These are phyloP conservation scores for Agapostemon virescens DNA, from an alignment of 2,888 invertebrate species.

Conservation along the genomic window DNA sequence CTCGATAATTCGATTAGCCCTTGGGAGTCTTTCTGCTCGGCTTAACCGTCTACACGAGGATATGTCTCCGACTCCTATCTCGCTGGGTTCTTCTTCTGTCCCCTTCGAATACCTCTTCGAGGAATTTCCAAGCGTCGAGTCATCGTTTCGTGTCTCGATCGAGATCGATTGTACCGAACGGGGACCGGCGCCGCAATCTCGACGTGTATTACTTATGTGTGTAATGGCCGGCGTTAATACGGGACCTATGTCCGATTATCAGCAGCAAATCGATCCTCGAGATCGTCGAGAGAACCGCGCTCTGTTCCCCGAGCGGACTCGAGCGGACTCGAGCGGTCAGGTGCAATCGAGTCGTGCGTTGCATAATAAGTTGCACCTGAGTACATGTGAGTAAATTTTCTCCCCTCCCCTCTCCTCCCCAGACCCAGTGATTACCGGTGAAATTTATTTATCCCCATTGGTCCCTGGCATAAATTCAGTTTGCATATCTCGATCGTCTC, in stretches of 20 bases:
- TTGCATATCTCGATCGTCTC: conserved; percentile 28
- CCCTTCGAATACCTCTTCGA: neutral
- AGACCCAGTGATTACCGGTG: neutral
- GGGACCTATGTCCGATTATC: conserved; percentile 23
- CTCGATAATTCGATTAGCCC: conserved; percentile 66
- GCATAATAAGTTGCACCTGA: conserved; percentile 49
- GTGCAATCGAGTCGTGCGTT: conserved; percentile 32
- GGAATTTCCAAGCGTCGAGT: conserved; percentile 13
- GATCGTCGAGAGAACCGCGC: neutral
- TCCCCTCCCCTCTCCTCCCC: neutral
- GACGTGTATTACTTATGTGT: neutral
- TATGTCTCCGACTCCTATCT: neutral
- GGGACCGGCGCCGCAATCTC: neutral
- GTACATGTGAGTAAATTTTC: conserved; percentile 9
- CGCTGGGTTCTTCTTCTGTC: neutral
- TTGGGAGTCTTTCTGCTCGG: conserved; percentile 46
- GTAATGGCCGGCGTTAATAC: conserved; percentile 21
- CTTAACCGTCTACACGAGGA: conserved; percentile 27
- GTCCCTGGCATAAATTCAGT: conserved; percentile 42
- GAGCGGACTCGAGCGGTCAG: conserved; percentile 10
- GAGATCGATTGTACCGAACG: conserved; percentile 1
- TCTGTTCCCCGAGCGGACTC: too few relatives aligned
- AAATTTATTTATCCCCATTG: conserved; percentile 39
- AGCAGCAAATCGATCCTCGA: conserved; percentile 16
- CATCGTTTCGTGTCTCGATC: conserved; percentile 14